A percentile compares a stretch with the other conserved stretches of the same genome.
phyloP scores from a whole-genome alignment of 1,140 invertebrate species.

The Drosophila ironensis region DNA sequence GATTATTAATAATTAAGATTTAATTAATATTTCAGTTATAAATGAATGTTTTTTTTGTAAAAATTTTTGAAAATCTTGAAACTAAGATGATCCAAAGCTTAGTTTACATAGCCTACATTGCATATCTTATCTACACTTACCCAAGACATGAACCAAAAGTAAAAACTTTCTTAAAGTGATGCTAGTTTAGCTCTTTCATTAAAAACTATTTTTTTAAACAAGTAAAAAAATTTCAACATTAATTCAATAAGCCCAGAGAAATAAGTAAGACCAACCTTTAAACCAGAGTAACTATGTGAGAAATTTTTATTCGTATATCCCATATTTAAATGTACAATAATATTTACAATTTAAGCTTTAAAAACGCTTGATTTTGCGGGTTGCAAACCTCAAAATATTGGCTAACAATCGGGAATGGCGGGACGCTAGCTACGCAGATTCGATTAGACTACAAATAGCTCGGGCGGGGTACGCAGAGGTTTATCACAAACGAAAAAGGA shows the following conservation, averaged over 20 bases:
- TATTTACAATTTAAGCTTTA: conserved; percentile 32
- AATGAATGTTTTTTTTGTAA: background rate
- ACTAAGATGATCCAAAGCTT: background rate
- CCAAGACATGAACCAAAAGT: background rate
- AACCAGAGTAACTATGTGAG: conserved; percentile 10
- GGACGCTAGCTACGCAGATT: conserved; percentile 47
- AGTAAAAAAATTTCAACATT: background rate
- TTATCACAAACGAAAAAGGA: conserved; percentile 68
- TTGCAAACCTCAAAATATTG: conserved; percentile 56
- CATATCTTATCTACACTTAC: background rate
- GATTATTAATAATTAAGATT: background rate
- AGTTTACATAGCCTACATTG: background rate
- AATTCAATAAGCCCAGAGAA: background rate
- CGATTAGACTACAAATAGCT: conserved; percentile 52
- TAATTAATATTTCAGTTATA: background rate
- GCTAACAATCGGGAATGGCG: conserved; percentile 50
- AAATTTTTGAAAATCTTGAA: no score
- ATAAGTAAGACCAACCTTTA: background rate
- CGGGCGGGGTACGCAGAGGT: conserved; percentile 14
- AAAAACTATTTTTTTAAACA: background rate
- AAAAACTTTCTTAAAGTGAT: background rate
- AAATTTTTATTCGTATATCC: conserved; percentile 67
- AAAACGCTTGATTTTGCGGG: conserved; percentile 50
- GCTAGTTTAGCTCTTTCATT: background rate
- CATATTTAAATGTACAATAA: conserved; percentile 56